Base-by-base conservation (phyloP, 1,140 invertebrate species). In the Apocrypta bakeri region DNA sequence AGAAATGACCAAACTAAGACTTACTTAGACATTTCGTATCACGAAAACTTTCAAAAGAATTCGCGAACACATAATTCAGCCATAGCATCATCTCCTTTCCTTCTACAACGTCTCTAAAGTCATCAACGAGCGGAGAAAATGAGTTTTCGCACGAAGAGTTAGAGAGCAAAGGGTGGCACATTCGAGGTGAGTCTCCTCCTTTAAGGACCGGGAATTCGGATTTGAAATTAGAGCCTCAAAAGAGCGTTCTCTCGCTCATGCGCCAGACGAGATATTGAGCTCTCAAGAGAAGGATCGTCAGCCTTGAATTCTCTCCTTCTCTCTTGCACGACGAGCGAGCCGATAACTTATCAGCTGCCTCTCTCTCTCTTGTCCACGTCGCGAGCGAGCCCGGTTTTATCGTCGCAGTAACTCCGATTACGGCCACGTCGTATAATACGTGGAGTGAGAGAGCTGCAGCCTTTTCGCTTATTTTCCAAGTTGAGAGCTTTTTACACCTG, bases 371-470 rank as follows among this genome's bases (percentile, higher is more conserved):
- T 61, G 71, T 80, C 69, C 79, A 61, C 48, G 68, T 79, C 78
- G 78, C 64, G 33, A 40, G 66, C 27, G 33, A 69, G 48, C 66
- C 29, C 8, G 48, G 73, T 81, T 81, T 81, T 81, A 81, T 81
- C 79, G 71, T 31, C 79, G 71, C 71, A 74, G 56, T 81, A 81
- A 81, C 79, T 40, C 72, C 61, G 79, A 81, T 81, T 81, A 81
- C 79, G 71, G 79, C 79, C 56, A 12, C 56, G 56, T 81, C 72
- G 79, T 73, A 48, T 74, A 81, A 81, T 75, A 33, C 77, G 21
- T 17, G 21, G 48, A 56, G 2, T 7, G 3, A 7, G 64, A 68
- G 29, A 27, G 25, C 25, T 68, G 64, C 64, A 56, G 17, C 17
- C 48, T 56, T 56, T 56, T 56, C 48, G 48, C 17, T 56, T 56